Evolutionary conservation across 2,113 vertebrate species (phyloP), one percentile per base, ranked within the genome.

Genomic region (Eretmodus cyanostictus): DNA sequence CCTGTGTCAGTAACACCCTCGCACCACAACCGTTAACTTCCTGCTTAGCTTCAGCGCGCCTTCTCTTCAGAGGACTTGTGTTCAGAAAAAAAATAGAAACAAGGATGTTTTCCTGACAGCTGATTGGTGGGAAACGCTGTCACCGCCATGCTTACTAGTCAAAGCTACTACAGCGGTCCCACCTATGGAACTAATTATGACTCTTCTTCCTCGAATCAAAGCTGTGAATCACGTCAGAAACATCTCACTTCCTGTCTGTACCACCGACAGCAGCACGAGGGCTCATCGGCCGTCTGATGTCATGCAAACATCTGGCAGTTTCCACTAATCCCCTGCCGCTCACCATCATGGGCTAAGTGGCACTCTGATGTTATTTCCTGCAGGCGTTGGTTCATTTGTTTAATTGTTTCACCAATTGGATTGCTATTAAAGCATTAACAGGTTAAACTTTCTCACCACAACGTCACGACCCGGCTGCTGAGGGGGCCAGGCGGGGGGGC

Each of bases 391-490:
- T 89, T 89, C 94, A 96, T 97, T 96, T 95, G 89, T 92, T 27
- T 92, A 89, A 96, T 96, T 94, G 93, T 90, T 93, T 91, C 88
- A 95, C 94, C 89, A 83, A 85, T 79, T 19, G 36, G 83, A 95
- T 92, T 87, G 82, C 59, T 81, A 84, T 93, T 86, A 91, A 87
- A 92, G 89, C 88, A 86, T 87, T 87, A 90, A 54, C 9, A 87
- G 83, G 83, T 91, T 86, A 87, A 51, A 82, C 22, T 78, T 34
- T 78, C 45, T 78, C 45, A 49, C 27, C 73, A 31, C 73, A 51
- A 7, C 45, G 1, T 78, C 27, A 49, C 10, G 10, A 12, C 73
- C 73, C 27, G 10, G 45, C 16, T 78, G 45, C 71, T 49, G 42
- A 49, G 71, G 42, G 4, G 24, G 14, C 9, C 14, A 47, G 40